These are phyloP conservation scores for Halcyon smyrnensis DNA, from an alignment of 2,797 vertebrate genomes.

Conservation along the genomic window DNA sequence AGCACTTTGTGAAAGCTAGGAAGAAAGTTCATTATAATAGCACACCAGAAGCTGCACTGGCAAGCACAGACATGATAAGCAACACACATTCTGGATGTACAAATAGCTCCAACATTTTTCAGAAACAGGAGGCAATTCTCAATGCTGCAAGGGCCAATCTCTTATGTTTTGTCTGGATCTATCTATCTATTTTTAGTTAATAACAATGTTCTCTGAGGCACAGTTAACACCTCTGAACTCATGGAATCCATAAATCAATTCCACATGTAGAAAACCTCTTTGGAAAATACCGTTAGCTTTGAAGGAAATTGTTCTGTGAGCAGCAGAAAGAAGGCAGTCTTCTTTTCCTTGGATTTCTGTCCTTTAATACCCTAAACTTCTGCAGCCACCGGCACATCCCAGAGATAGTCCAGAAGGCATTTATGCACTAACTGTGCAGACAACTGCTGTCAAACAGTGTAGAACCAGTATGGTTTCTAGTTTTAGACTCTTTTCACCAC, in stretches of 20 bases:
- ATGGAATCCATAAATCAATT: not conserved
- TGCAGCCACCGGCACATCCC: not conserved
- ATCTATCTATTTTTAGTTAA: not conserved
- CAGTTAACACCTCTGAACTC: not conserved
- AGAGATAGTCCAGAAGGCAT: not conserved
- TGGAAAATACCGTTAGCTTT: not conserved
- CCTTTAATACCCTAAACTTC: not conserved
- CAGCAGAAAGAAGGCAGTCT: not conserved
- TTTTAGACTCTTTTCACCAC: not conserved
- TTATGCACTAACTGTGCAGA: not conserved
- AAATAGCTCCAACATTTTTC: not conserved
- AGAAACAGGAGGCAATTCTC: not conserved
- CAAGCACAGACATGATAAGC: not conserved
- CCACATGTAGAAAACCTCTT: not conserved
- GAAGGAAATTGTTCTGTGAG: not conserved
- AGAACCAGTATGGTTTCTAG: fast-evolving
- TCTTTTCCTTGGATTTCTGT: not conserved
- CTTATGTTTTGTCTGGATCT: not conserved
- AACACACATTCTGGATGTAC: not conserved
- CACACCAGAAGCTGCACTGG: not conserved
- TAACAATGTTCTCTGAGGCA: not conserved
- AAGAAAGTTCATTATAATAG: not conserved
- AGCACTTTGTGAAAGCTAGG: not conserved
- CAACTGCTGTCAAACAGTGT: not conserved
- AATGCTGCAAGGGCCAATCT: not conserved